These are phyloP conservation scores for Heliconius eleuchia DNA, from an alignment of 1,140 invertebrate species.

Conservation along the genomic window DNA sequence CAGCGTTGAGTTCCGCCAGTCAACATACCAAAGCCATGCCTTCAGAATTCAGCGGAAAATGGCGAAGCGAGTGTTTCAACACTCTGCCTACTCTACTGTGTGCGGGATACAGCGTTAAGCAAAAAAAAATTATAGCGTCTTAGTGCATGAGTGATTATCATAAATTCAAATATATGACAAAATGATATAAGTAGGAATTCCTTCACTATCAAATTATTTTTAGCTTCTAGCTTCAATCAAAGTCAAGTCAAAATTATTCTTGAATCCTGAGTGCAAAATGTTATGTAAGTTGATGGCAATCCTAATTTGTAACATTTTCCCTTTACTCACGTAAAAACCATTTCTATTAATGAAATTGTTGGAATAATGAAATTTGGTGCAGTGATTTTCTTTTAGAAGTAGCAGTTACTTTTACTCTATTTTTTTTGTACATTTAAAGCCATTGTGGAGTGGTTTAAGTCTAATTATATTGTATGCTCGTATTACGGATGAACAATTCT, in stretches of 20 bases:
- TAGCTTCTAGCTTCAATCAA: too few species aligned
- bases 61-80: too few species aligned
- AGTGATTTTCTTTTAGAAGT: not conserved
- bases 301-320: constrained; percentile 17
- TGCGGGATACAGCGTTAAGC: too few species aligned
- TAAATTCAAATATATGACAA: too few species aligned
- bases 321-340: constrained; percentile 36
- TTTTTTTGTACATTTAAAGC: not conserved
- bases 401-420: not conserved
- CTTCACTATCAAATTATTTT: not conserved
- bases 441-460: not conserved
- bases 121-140: too few species aligned
- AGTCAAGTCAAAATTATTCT: not conserved
- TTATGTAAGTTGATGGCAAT: not conserved
- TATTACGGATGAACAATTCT: too few species aligned
- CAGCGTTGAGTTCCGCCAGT: too few species aligned
- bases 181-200: not conserved
- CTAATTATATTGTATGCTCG: not conserved
- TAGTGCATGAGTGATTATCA: too few species aligned
- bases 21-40: too few species aligned
- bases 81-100: too few species aligned
- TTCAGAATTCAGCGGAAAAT: too few species aligned
- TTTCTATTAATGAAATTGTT: constrained; percentile 39
- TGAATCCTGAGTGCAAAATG: not conserved
- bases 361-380: constrained; percentile 26